phyloP scores from a whole-genome alignment of 2,113 vertebrate species.

The Arothron firmamentum region DNA sequence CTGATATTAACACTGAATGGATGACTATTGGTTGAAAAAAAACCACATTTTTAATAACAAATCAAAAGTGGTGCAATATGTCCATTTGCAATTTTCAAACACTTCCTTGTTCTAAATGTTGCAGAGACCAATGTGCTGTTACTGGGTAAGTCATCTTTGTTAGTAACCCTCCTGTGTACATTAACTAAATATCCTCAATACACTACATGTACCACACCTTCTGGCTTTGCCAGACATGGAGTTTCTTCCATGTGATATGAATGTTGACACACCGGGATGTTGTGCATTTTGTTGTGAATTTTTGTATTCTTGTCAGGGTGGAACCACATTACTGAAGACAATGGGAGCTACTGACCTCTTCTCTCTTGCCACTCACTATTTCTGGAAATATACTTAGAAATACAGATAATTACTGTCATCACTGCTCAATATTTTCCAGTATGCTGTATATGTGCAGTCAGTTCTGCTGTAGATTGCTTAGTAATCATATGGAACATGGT shows the following conservation, averaged over 20 bases:
- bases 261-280: constrained; percentile 43
- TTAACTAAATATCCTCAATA: too few species aligned
- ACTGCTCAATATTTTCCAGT: too few species aligned
- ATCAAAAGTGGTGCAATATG: too few species aligned
- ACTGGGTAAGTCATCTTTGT: not conserved
- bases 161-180: not conserved
- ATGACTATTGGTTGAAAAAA: too few species aligned
- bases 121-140: not conserved
- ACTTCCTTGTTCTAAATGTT: not conserved
- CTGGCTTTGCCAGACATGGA: constrained; percentile 14
- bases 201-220: constrained; percentile 5
- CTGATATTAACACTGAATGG: too few species aligned
- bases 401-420: too few species aligned
- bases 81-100: not conserved
- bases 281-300: constrained; percentile 31
- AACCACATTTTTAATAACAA: too few species aligned
- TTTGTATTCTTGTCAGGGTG: constrained; percentile 38
- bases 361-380: too few species aligned
- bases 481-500: too few species aligned
- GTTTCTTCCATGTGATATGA: constrained; percentile 8
- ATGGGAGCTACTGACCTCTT: constrained; percentile 27
- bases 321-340: constrained; percentile 23
- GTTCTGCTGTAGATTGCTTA: too few species aligned
- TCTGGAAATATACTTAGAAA: too few species aligned
- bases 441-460: too few species aligned